Base-by-base conservation (phyloP, 2,797 vertebrate species). In the Mormyrus proboscirostris region DNA sequence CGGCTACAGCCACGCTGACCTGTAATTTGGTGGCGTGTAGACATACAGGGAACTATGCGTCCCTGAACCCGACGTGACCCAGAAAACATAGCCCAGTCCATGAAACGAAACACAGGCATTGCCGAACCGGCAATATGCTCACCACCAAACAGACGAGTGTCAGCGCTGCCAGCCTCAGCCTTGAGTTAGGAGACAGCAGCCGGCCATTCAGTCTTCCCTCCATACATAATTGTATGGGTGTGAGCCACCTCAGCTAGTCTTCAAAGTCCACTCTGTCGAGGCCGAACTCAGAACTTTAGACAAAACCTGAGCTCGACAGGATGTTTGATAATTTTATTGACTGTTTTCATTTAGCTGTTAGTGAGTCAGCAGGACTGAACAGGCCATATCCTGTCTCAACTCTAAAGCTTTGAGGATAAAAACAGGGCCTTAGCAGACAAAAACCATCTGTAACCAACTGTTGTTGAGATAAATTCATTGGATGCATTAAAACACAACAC, bases 21-120 rank as follows among this genome's bases (percentile, higher is more conserved):
- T 86, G 90, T 93, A 93, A 93, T 93, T 93, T 92, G 90, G 90
- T 85, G 69, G 87, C 55, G 84, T 84, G 86, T 89, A 82, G 86
- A 73, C 47, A 87, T 41, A 59, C 51, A 0, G 55, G 57, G 88
- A 82, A 65, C 57, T 44, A 44, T 84, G 57, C 47, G 1, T 59
- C 47, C 25, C 33, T 69, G 73, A 50, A 89, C 62, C 88, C 41
- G 22, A 76, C 0, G 50, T 89, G 90, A 90, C 83, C 90, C 83
- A 76, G 88, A 86, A 87, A 89, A 62, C 25, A 86, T 29, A 57
- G 82, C 44, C 51, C n/a, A 4, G 44, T 55, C 85, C 50, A n/a
- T n/a, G 29, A 38, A 59, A 87, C 51, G n/a, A 84, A 22, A 69
- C 84, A 73, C 83, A 82, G 50, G 89, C 88, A 44, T 90, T 86